These are phyloP conservation scores for Aurelia aurita complex sp. Pacific DNA, from an alignment of 30 jellyfish, hydroid and myxozoan genomes.

Conservation along the genomic window DNA sequence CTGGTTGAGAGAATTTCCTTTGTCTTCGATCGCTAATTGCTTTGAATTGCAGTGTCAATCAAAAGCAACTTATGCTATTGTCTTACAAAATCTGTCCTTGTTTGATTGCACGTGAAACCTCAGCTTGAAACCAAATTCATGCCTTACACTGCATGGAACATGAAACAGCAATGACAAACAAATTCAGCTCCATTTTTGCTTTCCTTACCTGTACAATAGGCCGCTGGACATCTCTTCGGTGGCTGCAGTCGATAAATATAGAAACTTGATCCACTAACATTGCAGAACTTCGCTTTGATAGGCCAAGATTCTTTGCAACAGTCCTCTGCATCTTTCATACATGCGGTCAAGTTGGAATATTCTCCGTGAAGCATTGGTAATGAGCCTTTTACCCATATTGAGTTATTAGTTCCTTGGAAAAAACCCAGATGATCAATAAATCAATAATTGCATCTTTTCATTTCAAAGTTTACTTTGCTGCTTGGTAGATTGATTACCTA, in stretches of 20 bases:
- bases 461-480: background rate
- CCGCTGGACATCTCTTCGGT: slow-evolving; percentile 59
- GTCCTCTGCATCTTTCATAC: slow-evolving; percentile 2
- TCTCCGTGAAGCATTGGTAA: slow-evolving; percentile 45
- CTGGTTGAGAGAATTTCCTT: no score
- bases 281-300: slow-evolving; percentile 49
- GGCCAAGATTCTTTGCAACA: slow-evolving; percentile 33
- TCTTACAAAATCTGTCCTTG: no score
- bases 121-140: no score
- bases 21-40: no score
- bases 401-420: slow-evolving; percentile 44
- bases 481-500: no score
- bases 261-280: slow-evolving; percentile 4
- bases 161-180: no score
- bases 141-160: no score
- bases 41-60: no score
- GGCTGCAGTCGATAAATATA: slow-evolving; percentile 54
- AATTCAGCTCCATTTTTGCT: no score
- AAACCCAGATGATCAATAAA: no score
- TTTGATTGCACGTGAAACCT: no score
- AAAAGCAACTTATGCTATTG: no score
- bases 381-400: slow-evolving; percentile 75
- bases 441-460: background rate
- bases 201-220: slow-evolving; percentile 71
- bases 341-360: slow-evolving; percentile 13